phyloP scores from a whole-genome alignment of 2,888 invertebrate species.

The Xestoiulus laeticollis region DNA sequence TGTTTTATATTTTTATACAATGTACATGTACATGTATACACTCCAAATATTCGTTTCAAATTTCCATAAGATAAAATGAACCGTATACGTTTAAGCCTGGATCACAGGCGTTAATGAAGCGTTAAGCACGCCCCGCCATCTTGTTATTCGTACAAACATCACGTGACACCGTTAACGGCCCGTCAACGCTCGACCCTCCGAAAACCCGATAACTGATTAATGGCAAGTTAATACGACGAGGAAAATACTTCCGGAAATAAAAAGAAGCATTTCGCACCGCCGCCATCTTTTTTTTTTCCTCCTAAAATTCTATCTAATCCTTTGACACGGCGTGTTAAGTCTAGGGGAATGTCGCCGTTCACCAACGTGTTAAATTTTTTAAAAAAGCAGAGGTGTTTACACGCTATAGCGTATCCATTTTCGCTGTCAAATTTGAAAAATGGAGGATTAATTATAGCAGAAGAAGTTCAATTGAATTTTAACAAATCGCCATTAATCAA shows the following conservation, averaged over 20 bases:
- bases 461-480: conserved; percentile 58
- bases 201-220: conserved; percentile 42
- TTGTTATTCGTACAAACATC: neutral
- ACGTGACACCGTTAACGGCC: neutral
- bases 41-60: too few relatives aligned
- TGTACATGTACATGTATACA: too few relatives aligned
- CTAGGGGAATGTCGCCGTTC: neutral
- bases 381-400: neutral
- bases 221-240: conserved; percentile 39
- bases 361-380: neutral
- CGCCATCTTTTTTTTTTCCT: conserved; percentile 42
- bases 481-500: conserved; percentile 58
- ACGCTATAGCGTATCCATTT: neutral
- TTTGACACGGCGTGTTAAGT: neutral
- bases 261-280: neutral
- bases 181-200: neutral
- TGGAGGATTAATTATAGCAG: conserved; percentile 57
- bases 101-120: too few relatives aligned
- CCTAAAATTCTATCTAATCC: neutral
- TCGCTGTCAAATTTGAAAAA: conserved; percentile 57
- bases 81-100: too few relatives aligned
- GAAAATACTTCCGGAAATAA: neutral
- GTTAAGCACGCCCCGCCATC: neutral
- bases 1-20: too few relatives aligned
- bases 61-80: too few relatives aligned